Evolutionary conservation across 2,113 vertebrate species (phyloP).

Genomic region (Brevimyrus niger): DNA sequence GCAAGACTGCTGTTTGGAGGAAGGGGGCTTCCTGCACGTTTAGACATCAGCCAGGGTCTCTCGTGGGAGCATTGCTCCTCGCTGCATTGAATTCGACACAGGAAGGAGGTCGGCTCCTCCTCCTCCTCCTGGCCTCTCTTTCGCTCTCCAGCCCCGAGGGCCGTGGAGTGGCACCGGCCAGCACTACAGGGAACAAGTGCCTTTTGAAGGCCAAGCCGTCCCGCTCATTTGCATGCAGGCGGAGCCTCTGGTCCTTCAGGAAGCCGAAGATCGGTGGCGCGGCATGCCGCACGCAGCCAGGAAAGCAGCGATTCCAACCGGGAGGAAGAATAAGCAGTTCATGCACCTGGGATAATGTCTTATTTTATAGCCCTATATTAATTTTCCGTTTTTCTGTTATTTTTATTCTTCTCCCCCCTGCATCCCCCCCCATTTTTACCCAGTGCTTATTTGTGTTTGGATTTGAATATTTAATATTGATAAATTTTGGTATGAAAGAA

Average conservation of each 20-base stretch:
- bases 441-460: neutral
- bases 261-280: constrained; percentile 38
- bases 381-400: neutral
- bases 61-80: neutral
- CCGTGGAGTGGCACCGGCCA: constrained; percentile 45
- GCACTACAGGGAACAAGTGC: constrained; percentile 33
- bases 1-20: neutral
- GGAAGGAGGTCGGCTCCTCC: constrained; percentile 31
- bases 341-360: neutral
- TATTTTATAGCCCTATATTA: neutral
- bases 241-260: neutral
- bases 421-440: neutral
- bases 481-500: constrained; percentile 8
- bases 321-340: neutral
- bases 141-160: constrained; percentile 9
- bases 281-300: neutral
- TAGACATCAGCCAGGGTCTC: too few species aligned
- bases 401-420: neutral
- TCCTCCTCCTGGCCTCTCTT: constrained; percentile 36
- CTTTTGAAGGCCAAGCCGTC: constrained; percentile 45
- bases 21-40: neutral
- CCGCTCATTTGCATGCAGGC: constrained; percentile 16
- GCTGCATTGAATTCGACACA: constrained; percentile 26
- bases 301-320: neutral
- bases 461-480: constrained; percentile 1